These are phyloP conservation scores for Halichondria panicea DNA, from an alignment of 37 sponge, comb jelly and placozoan genomes.

Conservation along the genomic window DNA sequence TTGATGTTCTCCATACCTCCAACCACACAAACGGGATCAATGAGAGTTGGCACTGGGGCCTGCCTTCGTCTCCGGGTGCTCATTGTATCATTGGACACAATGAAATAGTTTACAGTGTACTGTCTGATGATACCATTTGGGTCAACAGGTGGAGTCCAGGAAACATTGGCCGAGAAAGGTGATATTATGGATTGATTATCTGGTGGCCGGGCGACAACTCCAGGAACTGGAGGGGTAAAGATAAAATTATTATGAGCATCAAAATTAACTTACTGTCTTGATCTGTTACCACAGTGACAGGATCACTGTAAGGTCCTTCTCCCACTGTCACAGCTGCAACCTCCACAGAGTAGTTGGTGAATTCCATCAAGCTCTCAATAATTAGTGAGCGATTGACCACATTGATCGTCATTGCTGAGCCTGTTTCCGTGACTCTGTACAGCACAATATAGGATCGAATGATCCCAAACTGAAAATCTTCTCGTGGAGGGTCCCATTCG, in stretches of 20 bases:
- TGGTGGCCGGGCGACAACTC: slow-evolving; percentile 9
- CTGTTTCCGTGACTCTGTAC: not conserved
- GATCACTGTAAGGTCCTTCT: slow-evolving; percentile 21
- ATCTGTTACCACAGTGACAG: slow-evolving; percentile 1
- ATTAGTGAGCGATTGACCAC: not conserved
- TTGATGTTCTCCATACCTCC: slow-evolving; percentile 16
- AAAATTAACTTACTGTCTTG: slow-evolving; percentile 7
- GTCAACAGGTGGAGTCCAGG: slow-evolving; percentile 12
- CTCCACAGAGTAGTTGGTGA: not conserved
- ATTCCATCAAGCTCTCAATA: not conserved
- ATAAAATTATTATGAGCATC: not conserved
- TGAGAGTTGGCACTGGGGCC: not conserved
- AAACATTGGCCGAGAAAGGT: slow-evolving; percentile 10
- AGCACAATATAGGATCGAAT: not conserved
- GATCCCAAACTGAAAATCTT: slow-evolving; percentile 8
- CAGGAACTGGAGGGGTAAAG: slow-evolving; percentile 3
- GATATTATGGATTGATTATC: not conserved
- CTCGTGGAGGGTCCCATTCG: not conserved
- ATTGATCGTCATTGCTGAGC: not conserved
- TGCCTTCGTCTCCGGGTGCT: slow-evolving; percentile 18
- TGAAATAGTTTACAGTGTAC: slow-evolving; percentile 28
- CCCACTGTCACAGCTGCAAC: slow-evolving; percentile 25
- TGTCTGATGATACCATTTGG: slow-evolving; percentile 20
- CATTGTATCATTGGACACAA: not conserved
- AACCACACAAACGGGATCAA: slow-evolving; percentile 12